Percentiles rank a stretch among this genome's conserved stretches.
These are phyloP conservation scores for Enteromius anoplus DNA, from an alignment of 2,797 vertebrate genomes.

Conservation along the genomic window DNA sequence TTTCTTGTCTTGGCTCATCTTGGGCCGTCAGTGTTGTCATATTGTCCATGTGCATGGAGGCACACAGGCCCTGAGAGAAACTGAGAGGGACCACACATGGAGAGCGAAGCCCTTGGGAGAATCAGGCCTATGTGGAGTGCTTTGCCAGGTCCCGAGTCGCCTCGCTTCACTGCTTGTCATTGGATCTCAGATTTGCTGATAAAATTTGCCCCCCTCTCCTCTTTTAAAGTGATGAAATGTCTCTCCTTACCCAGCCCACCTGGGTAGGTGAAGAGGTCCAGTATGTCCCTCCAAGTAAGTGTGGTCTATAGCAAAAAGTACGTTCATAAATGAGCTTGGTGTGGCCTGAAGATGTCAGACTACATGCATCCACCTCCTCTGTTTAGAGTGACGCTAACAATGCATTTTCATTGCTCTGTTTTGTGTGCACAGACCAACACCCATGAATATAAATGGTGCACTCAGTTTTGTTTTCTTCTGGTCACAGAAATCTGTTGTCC, in stretches of 20 bases:
- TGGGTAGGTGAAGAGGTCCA: constrained; percentile 59
- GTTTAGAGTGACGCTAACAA: background rate
- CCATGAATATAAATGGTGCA: background rate
- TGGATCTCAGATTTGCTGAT: constrained; percentile 62
- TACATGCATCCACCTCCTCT: constrained; percentile 10
- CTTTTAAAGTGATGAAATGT: constrained; percentile 59
- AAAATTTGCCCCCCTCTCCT: constrained; percentile 38
- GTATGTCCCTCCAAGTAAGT: constrained; percentile 7
- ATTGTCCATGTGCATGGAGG: constrained; percentile 48
- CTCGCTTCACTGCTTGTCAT: constrained; percentile 69
- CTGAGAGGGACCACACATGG: constrained; percentile 72
- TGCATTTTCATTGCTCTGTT: background rate
- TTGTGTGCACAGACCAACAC: background rate
- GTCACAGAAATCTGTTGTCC: background rate
- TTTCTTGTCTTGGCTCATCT: constrained; percentile 54
- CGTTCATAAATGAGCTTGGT: constrained; percentile 55
- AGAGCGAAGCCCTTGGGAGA: constrained; percentile 67
- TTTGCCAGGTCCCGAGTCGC: constrained; percentile 62
- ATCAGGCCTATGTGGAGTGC: constrained; percentile 64
- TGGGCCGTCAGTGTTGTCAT: constrained; percentile 47
- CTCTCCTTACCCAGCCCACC: constrained; percentile 62
- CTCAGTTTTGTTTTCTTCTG: background rate
- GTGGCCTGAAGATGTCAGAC: constrained; percentile 62
- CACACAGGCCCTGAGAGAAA: constrained; percentile 41
- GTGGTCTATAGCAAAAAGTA: constrained; percentile 30